Evolutionary conservation across 2,113 vertebrate genomes (phyloP), one percentile per base, ranked within the genome.

Genomic region (Cichladusa arquata): DNA sequence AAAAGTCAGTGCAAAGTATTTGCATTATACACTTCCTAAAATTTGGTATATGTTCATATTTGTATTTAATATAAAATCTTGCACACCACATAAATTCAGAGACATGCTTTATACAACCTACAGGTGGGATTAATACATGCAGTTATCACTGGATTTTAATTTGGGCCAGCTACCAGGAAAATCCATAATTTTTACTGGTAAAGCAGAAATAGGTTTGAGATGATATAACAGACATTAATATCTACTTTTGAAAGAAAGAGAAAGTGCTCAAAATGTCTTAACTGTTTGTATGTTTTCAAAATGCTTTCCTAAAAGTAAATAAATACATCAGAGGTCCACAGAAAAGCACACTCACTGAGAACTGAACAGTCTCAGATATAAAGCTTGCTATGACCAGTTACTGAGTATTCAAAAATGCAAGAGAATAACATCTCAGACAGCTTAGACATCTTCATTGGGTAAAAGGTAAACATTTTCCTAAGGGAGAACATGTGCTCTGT

Each of bases 31-130:
- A 25, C 51, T 53, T 66, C 33, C 42, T 70, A 42, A 81, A 48
- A 40, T 58, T 31, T 26, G 0, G 57, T 16, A 9, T 6, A 36
- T 45, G 14, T 53, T 81, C 25, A 48, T 53, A 24, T 18, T 51
- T 61, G 6, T 19, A 31, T 44, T 89, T 78, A 20, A 56, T 25
- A 54, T 11, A 57, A 89, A 91, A 76, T 3, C 10, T 48, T 47
- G 16, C 28, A 45, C 0, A 0, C 42, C n/a, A n/a, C 0, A 1
- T 28, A 66, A 82, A 74, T 40, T 50, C 50, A 50, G 18, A 50
- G 19, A 40, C 19, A 42, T 8, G 7, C 23, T 58, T 87, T 7
- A 70, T 16, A 45, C 40, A 81, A 72, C 12, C n/a, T n/a, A 50
- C 26, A 69, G 19, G 31, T 34, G 2, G 2, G 9, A 79, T 34